Conservation (phyloP, 2,888 invertebrate genomes). For the Chloromyia formosa region DNA sequence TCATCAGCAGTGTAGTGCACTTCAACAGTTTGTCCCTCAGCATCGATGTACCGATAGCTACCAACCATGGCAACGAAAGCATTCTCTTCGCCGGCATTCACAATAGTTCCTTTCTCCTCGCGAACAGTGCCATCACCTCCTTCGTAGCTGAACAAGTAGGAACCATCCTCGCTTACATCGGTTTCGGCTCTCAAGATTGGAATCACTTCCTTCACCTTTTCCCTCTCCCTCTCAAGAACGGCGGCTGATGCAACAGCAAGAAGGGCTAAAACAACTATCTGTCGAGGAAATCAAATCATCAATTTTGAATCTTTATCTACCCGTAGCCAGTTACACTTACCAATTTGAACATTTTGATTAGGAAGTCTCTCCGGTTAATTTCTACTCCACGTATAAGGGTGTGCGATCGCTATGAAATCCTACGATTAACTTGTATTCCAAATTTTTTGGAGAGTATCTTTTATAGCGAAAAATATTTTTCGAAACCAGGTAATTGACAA, state of each 20-base stretch:
- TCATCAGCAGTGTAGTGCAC: conserved; percentile 61
- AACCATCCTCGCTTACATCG: conserved; percentile 58
- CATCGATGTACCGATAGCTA: conserved; percentile 59
- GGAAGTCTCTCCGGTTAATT: too few species aligned
- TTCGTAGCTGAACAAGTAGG: conserved; percentile 59
- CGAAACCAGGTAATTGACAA: conserved; percentile 15
- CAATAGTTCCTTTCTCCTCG: conserved; percentile 58
- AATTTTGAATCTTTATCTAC: not conserved
- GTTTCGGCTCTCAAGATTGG: conserved; percentile 58
- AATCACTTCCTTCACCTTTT: conserved; percentile 51
- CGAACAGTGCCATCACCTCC: conserved; percentile 59
- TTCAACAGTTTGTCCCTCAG: conserved; percentile 58
- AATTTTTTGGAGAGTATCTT: conserved; percentile 34
- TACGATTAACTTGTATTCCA: conserved; percentile 13
- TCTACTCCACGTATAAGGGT: not conserved
- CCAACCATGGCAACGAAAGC: conserved; percentile 58
- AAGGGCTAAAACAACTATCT: conserved; percentile 47
- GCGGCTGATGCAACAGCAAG: conserved; percentile 55
- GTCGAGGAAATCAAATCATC: conserved; percentile 21
- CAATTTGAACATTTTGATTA: conserved; percentile 39
- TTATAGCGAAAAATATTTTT: conserved; percentile 28
- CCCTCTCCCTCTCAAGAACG: conserved; percentile 52
- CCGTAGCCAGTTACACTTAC: conserved; percentile 29
- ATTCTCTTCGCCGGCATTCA: conserved; percentile 56
- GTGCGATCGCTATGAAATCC: conserved; percentile 26